Percentiles rank a stretch among this genome's conserved stretches.
These are phyloP conservation scores for Hemistola chrysoprasaria DNA, from an alignment of 2,888 invertebrate genomes.

Conservation along the genomic window DNA sequence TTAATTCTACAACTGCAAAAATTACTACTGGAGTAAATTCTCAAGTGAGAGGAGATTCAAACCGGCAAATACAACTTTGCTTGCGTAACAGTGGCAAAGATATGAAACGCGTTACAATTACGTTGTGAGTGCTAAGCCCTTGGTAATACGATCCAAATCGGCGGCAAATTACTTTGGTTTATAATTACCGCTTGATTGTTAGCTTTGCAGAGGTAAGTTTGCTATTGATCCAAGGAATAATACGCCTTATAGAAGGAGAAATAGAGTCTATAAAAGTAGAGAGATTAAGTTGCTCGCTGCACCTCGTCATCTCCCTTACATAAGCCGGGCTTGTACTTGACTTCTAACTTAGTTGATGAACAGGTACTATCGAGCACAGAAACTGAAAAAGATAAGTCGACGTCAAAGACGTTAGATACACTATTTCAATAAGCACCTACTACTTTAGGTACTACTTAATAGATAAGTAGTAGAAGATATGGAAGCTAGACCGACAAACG, in stretches of 20 bases:
- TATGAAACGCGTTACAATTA: constrained; percentile 1
- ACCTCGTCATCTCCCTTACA: constrained; percentile 46
- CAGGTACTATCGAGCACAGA: constrained; percentile 50
- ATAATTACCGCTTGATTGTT: constrained; percentile 25
- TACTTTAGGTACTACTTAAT: too few species aligned
- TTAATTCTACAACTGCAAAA: constrained; percentile 6
- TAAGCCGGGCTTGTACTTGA: constrained; percentile 68
- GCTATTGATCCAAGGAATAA: constrained; percentile 1
- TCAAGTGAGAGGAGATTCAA: constrained; percentile 1
- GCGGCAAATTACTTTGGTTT: constrained; percentile 9
- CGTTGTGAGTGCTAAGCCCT: constrained; percentile 7
- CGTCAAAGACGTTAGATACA: too few species aligned
- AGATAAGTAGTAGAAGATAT: too few species aligned
- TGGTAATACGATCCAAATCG: constrained; percentile 12
- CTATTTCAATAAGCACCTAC: too few species aligned
- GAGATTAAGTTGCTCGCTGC: constrained; percentile 10
- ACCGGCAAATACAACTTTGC: constrained; percentile 16
- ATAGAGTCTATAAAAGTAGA: constrained; percentile 10
- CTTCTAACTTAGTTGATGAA: constrained; percentile 65
- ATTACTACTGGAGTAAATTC: not conserved
- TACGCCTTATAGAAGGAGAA: constrained; percentile 1
- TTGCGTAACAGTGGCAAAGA: constrained; percentile 10
- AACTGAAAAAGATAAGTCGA: constrained; percentile 2
- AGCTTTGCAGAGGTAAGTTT: constrained; percentile 4
- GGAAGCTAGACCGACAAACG: too few species aligned